Evolutionary conservation across 2,888 invertebrate genomes (phyloP), one percentile per base, ranked within the genome.

Genomic region (Ptychoptera albimana): DNA sequence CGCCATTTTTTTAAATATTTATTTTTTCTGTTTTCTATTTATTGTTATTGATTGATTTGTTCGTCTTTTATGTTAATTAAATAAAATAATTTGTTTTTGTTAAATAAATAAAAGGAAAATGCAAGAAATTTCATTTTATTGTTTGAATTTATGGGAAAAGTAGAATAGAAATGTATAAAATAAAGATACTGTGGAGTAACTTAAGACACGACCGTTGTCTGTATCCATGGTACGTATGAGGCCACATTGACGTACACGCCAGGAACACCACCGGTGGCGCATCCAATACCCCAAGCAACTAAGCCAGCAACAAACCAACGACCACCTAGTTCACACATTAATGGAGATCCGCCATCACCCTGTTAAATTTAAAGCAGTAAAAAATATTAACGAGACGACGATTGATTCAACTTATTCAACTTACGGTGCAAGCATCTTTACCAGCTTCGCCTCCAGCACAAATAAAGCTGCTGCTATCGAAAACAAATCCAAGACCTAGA

Each of bases 371-470:
- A 4, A 23, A 23, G 16, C 12, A 36, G 37, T 36, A 14, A 43
- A 13, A 36, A 9, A 46, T 11, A 32, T 31, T 6, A 30, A 32
- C n/a, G 9, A 32, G 32, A 32, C n/a, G n/a, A n/a, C n/a, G n/a
- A n/a, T n/a, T n/a, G n/a, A n/a, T n/a, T n/a, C n/a, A 32, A 32
- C n/a, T 7, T 32, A 32, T 11, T 32, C 9, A 32, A 59, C 70
- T 69, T 66, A 82, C 82, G 42, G 81, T 82, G 64, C 85, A 86
- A 23, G 85, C 75, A 58, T 86, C 86, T 57, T 79, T 82, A 47
- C 76, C 79, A 4, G 69, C 61, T 58, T 82, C 80, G 1, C 84
- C 85, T 2, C 86, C 86, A 34, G 85, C 86, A 55, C 86, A 86
- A 9, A 85, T 62, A 57, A 86, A 85, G 31, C 78, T 79, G 1